phyloP scores from a whole-genome alignment of 2,797 vertebrate genomes.

The Cichlasoma orientale region DNA sequence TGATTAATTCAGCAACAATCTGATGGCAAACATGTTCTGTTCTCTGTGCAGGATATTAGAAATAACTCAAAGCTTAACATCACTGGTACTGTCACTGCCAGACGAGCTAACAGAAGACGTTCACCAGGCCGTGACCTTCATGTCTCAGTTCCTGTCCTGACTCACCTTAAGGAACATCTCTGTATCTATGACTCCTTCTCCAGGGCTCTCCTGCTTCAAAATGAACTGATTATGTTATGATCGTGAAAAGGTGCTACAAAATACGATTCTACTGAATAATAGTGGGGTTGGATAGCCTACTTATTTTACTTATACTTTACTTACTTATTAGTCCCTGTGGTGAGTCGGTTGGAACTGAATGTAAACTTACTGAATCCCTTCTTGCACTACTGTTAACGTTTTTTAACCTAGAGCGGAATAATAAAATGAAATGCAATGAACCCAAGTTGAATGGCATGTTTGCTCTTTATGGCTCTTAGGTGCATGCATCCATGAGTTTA shows the following conservation, averaged over 20 bases:
- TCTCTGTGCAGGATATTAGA: conserved; percentile 78
- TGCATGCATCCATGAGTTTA: neutral
- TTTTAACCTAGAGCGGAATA: conserved; percentile 41
- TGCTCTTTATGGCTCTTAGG: conserved; percentile 10
- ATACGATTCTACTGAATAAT: conserved; percentile 15
- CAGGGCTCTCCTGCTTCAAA: conserved; percentile 6
- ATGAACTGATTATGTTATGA: conserved; percentile 30
- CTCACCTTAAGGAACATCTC: neutral
- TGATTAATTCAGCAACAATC: neutral
- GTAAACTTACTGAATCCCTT: conserved; percentile 30
- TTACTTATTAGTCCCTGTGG: neutral
- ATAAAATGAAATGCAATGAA: conserved; percentile 56
- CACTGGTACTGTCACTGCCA: conserved; percentile 75
- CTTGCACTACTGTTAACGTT: conserved; percentile 56
- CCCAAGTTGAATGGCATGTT: neutral
- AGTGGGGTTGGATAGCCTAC: conserved; percentile 7
- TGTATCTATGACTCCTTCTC: neutral
- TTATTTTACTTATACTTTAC: neutral
- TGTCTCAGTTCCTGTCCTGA: conserved; percentile 76
- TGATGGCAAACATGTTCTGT: neutral
- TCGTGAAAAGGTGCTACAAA: conserved; percentile 68
- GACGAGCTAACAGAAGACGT: conserved; percentile 83
- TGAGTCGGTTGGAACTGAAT: conserved; percentile 51
- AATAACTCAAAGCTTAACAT: conserved; percentile 77
- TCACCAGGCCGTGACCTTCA: conserved; percentile 76